A percentile compares a stretch with the other conserved stretches of the same genome.
Evolutionary conservation across 2,888 invertebrate species (phyloP).

Genomic region (Drosophila subquinaria): DNA sequence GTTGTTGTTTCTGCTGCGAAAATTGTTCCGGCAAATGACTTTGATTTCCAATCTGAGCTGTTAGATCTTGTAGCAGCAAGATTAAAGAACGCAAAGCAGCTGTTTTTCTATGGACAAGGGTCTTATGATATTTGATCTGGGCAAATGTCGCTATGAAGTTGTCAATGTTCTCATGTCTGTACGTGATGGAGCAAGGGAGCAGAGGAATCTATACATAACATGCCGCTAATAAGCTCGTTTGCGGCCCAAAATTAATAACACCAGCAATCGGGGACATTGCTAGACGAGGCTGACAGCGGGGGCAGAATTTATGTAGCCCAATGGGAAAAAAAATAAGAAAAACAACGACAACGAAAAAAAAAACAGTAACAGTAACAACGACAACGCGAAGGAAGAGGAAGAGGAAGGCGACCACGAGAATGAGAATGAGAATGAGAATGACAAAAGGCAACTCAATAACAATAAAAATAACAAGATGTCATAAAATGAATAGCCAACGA

Average conservation of each 20-base stretch:
- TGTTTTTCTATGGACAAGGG: constrained; percentile 60
- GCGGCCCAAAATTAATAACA: constrained; percentile 58
- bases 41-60: constrained; percentile 70
- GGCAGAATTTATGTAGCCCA: constrained; percentile 47
- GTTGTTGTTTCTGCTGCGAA: constrained; percentile 63
- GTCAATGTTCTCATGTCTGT: constrained; percentile 58
- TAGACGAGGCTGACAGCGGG: constrained; percentile 43
- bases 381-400: constrained; percentile 5
- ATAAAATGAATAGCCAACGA: constrained; percentile 69
- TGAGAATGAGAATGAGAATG: constrained; percentile 24
- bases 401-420: constrained; percentile 7
- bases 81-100: constrained; percentile 52
- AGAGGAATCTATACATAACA: constrained; percentile 40
- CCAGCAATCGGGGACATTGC: constrained; percentile 34
- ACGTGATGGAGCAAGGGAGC: not conserved
- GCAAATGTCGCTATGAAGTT: constrained; percentile 53
- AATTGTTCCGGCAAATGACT: constrained; percentile 75
- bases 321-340: constrained; percentile 42
- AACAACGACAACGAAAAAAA: constrained; percentile 7
- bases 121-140: constrained; percentile 66
- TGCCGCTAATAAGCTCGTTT: constrained; percentile 79
- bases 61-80: constrained; percentile 66
- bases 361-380: constrained; percentile 25
- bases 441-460: constrained; percentile 81
- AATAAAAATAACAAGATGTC: constrained; percentile 81